A percentile compares a stretch with the other conserved stretches of the same genome.
Conservation (phyloP, 1,140 invertebrate genomes). For the Calycopis cecrops region DNA sequence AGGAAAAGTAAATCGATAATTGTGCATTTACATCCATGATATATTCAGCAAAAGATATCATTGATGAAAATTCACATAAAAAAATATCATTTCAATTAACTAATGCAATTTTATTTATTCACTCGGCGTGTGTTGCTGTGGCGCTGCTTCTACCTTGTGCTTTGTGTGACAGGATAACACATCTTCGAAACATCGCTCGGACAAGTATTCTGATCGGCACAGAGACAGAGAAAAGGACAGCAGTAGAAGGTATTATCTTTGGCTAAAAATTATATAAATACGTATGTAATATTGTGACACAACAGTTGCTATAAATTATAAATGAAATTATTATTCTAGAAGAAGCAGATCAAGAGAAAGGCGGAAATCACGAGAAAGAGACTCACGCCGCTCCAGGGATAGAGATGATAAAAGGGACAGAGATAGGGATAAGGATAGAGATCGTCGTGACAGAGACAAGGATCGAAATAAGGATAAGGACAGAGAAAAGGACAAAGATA, state of each 20-base stretch:
- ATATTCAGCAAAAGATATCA: constrained; percentile 22
- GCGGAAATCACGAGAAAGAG: constrained; percentile 67
- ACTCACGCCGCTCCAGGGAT: constrained; percentile 37
- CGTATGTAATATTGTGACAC: no score
- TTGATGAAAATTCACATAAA: constrained; percentile 52
- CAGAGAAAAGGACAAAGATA: constrained; percentile 52
- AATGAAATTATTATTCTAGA: constrained; percentile 32
- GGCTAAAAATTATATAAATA: no score
- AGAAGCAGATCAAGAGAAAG: constrained; percentile 74
- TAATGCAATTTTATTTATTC: constrained; percentile 75
- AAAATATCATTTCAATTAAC: constrained; percentile 54
- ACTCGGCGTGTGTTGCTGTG: constrained; percentile 75
- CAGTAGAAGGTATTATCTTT: constrained; percentile 44
- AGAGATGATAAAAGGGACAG: constrained; percentile 45
- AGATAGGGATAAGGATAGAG: constrained; percentile 41
- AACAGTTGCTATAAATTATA: background rate
- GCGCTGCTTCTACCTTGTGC: constrained; percentile 76
- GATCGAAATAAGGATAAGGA: constrained; percentile 55
- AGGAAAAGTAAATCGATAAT: constrained; percentile 46
- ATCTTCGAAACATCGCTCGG: constrained; percentile 73
- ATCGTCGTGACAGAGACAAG: constrained; percentile 51
- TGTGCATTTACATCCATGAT: constrained; percentile 50
- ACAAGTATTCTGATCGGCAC: constrained; percentile 73
- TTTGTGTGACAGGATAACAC: constrained; percentile 77
- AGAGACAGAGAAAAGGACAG: constrained; percentile 59